Evolutionary conservation across 2,113 vertebrate genomes (phyloP).

Genomic region (Microtus richardsoni): DNA sequence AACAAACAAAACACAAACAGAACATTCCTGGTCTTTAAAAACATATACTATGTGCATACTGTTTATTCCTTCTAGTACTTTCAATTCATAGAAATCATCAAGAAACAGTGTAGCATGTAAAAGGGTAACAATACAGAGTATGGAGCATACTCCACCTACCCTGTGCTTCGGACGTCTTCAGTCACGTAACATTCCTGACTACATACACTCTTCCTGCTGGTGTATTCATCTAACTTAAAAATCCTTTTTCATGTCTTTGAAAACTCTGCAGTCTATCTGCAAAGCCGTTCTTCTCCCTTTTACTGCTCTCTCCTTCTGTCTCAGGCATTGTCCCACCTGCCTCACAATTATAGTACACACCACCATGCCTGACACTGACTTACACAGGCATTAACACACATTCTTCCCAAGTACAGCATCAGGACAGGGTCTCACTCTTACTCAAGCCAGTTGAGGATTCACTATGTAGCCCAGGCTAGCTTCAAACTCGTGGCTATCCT

Average conservation of each 20-base stretch:
- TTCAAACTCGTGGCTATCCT: background rate
- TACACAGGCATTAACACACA: background rate
- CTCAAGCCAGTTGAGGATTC: background rate
- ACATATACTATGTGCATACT: background rate
- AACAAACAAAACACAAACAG: background rate
- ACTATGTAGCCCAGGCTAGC: background rate
- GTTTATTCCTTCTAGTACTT: constrained; percentile 23
- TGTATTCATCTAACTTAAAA: background rate
- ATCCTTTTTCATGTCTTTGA: background rate
- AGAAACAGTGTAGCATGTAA: background rate
- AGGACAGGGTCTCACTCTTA: background rate
- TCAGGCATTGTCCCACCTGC: background rate
- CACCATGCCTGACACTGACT: too few species aligned
- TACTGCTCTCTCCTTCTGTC: background rate
- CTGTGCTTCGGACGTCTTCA: background rate
- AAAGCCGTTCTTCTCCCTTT: background rate
- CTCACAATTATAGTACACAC: background rate
- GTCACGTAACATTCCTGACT: background rate
- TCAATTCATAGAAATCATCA: background rate
- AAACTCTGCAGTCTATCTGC: background rate
- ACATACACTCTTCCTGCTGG: background rate
- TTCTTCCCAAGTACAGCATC: background rate
- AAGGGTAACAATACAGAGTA: background rate
- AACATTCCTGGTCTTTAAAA: background rate
- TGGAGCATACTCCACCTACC: background rate